phyloP scores from a whole-genome alignment of 2,888 invertebrate species.

The Sesia bembeciformis region DNA sequence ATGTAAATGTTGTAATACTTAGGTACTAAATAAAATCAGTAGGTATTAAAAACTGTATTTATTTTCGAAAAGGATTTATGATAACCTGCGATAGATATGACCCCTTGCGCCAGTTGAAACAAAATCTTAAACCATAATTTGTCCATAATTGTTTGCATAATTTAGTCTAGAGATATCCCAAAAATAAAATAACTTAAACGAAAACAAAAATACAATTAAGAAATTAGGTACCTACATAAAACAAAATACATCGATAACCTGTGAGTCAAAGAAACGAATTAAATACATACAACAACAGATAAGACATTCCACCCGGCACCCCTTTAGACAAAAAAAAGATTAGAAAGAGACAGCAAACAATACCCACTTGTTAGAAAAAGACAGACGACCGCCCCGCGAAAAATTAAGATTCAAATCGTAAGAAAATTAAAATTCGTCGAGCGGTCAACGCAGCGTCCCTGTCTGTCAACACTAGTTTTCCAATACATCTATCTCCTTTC shows the following conservation, averaged over 20 bases:
- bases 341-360: not conserved
- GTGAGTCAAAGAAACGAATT: not conserved
- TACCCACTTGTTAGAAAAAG: constrained; percentile 20
- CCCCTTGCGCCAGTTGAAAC: no score
- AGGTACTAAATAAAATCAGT: no score
- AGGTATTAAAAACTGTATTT: no score
- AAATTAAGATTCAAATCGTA: constrained; percentile 74
- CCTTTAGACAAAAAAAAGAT: not conserved
- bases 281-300: not conserved
- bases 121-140: no score
- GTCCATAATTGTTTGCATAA: no score
- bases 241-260: not conserved
- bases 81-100: no score
- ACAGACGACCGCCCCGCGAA: constrained; percentile 43
- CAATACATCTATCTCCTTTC: not conserved
- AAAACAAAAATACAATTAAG: no score
- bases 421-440: constrained; percentile 72
- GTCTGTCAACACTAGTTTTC: constrained; percentile 14
- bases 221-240: not conserved
- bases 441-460: constrained; percentile 49
- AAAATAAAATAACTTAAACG: no score
- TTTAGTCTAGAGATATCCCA: no score
- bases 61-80: no score
- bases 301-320: not conserved
- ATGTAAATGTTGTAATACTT: no score